Evolutionary conservation across 2,888 invertebrate species (phyloP).

Genomic region (Oscheius onirici): DNA sequence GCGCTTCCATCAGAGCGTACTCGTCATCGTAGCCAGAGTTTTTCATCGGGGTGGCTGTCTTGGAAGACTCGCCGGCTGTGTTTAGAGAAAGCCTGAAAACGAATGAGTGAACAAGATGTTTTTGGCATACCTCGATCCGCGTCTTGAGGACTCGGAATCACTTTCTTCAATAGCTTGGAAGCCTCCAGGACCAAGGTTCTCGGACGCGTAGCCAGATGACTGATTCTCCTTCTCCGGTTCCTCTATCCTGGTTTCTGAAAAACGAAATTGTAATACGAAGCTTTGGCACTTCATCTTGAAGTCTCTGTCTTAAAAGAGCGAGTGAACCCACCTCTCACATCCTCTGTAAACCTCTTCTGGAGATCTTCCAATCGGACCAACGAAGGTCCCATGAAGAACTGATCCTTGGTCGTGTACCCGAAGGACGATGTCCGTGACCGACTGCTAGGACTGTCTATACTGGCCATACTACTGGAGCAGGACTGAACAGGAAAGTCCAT

Average conservation of each 20-base stretch:
- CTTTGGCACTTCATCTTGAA: too few species aligned
- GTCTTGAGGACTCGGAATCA: slow-evolving; percentile 19
- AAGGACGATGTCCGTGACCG: slow-evolving; percentile 35
- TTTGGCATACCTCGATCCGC: slow-evolving; percentile 13
- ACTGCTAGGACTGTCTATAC: slow-evolving; percentile 32
- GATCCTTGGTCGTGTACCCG: slow-evolving; percentile 30
- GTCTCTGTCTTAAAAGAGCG: too few species aligned
- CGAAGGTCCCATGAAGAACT: slow-evolving; percentile 16
- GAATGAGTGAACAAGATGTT: neutral
- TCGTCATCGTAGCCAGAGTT: slow-evolving; percentile 5
- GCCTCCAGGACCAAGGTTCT: neutral
- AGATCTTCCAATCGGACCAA: slow-evolving; percentile 1
- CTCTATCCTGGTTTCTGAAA: neutral
- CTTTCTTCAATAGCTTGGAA: slow-evolving; percentile 30
- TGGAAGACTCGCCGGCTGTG: neutral
- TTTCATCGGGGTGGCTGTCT: neutral
- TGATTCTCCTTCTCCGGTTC: too few species aligned
- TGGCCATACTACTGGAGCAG: slow-evolving; percentile 32
- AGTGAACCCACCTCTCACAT: neutral
- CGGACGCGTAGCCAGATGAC: too few species aligned
- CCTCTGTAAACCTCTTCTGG: slow-evolving; percentile 4
- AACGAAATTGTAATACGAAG: too few species aligned
- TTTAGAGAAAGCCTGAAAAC: neutral
- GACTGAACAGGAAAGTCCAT: slow-evolving; percentile 33
- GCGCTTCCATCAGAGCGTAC: slow-evolving; percentile 11